Percentiles rank a stretch among this genome's conserved stretches.
Evolutionary conservation across 2,113 vertebrate species (phyloP).

Genomic region (Phrynosoma blainvillii): DNA sequence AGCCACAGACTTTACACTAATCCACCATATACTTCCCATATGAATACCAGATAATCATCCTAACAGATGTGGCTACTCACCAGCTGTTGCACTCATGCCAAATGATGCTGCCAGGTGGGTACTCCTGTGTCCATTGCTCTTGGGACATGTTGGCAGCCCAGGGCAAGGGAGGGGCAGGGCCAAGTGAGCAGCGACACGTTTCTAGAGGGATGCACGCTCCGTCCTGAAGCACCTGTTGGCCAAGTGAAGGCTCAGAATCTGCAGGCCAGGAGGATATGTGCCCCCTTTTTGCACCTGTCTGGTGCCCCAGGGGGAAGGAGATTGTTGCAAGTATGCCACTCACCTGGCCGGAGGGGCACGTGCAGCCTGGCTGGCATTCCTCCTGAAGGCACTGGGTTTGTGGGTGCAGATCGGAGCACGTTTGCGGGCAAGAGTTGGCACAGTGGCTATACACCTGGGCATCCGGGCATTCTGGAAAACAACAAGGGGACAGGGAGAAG

Average conservation of each 20-base stretch:
- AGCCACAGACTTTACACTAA: too few relatives aligned
- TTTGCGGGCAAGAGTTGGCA: slow-evolving; percentile 77
- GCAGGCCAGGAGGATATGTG: background rate
- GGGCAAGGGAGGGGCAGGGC: slow-evolving; percentile 51
- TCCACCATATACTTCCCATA: too few relatives aligned
- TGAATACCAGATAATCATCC: too few relatives aligned
- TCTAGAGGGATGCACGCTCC: slow-evolving; percentile 71
- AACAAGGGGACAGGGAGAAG: too few relatives aligned
- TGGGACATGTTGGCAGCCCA: slow-evolving; percentile 67
- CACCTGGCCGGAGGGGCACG: slow-evolving; percentile 79
- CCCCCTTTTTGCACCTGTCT: accelerated
- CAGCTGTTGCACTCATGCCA: slow-evolving; percentile 82
- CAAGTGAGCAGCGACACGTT: slow-evolving; percentile 77
- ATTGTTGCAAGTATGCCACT: background rate
- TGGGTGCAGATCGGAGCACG: slow-evolving; percentile 82
- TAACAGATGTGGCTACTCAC: slow-evolving; percentile 65
- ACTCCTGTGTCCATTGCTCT: slow-evolving; percentile 58
- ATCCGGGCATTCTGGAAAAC: slow-evolving; percentile 77
- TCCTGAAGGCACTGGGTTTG: slow-evolving; percentile 61
- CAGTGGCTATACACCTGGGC: slow-evolving; percentile 77
- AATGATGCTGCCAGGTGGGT: slow-evolving; percentile 73
- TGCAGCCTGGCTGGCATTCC: slow-evolving; percentile 70
- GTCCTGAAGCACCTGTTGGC: slow-evolving; percentile 73
- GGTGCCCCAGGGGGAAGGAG: slow-evolving; percentile 43
- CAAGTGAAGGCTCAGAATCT: background rate